These are phyloP conservation scores for Ylistrum balloti DNA, from an alignment of 1,140 invertebrate genomes.

Conservation along the genomic window DNA sequence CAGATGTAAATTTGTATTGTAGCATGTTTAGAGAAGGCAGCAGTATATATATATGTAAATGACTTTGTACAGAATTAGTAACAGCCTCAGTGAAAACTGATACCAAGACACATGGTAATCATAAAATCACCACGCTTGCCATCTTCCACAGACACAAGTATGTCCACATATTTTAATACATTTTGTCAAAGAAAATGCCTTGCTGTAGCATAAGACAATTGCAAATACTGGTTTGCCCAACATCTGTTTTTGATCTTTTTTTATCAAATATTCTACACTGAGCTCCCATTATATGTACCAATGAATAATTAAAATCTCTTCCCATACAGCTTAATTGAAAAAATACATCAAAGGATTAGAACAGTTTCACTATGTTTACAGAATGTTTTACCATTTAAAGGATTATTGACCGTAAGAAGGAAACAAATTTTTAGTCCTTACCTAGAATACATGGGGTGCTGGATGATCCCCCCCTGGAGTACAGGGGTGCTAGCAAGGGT, in stretches of 20 bases:
- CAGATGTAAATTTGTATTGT: constrained; percentile 35
- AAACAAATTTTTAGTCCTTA: not conserved
- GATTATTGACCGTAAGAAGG: constrained; percentile 19
- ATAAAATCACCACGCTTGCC: constrained; percentile 25
- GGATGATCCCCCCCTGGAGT: constrained; percentile 27
- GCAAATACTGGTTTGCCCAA: not conserved
- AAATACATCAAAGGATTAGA: constrained; percentile 29
- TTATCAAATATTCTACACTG: constrained; percentile 12
- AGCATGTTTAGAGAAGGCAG: constrained; percentile 32
- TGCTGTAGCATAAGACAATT: constrained; percentile 13
- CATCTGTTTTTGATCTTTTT: constrained; percentile 34
- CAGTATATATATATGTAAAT: constrained; percentile 36
- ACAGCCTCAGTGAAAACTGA: constrained; percentile 32
- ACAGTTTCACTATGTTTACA: constrained; percentile 6
- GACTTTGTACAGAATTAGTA: constrained; percentile 39
- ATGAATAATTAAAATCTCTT: constrained; percentile 23
- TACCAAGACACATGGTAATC: constrained; percentile 28
- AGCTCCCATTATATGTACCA: not conserved
- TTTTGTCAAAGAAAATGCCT: constrained; percentile 20
- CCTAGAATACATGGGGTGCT: constrained; percentile 23
- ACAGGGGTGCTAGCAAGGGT: constrained; percentile 22
- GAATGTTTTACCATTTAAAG: not conserved
- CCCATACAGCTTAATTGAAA: constrained; percentile 28
- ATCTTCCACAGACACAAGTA: not conserved
- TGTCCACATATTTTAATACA: constrained; percentile 40